Conservation (phyloP, 2,888 invertebrate species). For the Meghimatium bilineatum region DNA sequence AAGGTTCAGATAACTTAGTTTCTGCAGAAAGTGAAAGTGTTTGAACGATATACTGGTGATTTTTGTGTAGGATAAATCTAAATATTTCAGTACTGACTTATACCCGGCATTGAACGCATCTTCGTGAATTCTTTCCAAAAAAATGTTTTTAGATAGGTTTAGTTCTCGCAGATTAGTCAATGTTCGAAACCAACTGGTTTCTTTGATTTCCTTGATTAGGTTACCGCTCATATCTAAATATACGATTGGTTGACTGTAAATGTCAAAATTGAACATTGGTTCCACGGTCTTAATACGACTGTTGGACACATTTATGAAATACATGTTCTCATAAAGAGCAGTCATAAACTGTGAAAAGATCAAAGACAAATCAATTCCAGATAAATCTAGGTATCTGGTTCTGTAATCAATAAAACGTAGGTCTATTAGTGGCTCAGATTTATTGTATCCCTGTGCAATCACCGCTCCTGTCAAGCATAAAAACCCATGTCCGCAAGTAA, state of each 20-base stretch:
- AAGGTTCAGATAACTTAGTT: not conserved
- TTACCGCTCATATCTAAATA: constrained; percentile 10
- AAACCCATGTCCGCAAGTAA: not conserved
- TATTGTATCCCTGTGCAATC: not conserved
- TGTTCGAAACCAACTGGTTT: not conserved
- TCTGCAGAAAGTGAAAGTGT: not conserved
- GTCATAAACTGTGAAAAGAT: not conserved
- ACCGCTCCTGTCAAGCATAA: not conserved
- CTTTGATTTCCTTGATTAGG: not conserved
- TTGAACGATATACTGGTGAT: not conserved
- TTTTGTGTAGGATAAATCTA: constrained; percentile 34
- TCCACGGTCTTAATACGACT: not conserved
- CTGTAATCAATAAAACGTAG: not conserved
- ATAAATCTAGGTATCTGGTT: constrained; percentile 20
- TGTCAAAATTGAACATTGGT: too few species aligned
- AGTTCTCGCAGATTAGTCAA: not conserved
- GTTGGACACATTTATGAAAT: not conserved
- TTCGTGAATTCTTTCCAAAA: not conserved
- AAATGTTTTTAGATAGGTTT: not conserved
- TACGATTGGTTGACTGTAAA: not conserved
- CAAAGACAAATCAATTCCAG: not conserved
- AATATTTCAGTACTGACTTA: not conserved
- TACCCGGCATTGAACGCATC: not conserved
- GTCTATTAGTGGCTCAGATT: not conserved
- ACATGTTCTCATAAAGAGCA: not conserved